These are phyloP conservation scores for Troides aeacus DNA, from an alignment of 2,888 invertebrate species.

Conservation along the genomic window DNA sequence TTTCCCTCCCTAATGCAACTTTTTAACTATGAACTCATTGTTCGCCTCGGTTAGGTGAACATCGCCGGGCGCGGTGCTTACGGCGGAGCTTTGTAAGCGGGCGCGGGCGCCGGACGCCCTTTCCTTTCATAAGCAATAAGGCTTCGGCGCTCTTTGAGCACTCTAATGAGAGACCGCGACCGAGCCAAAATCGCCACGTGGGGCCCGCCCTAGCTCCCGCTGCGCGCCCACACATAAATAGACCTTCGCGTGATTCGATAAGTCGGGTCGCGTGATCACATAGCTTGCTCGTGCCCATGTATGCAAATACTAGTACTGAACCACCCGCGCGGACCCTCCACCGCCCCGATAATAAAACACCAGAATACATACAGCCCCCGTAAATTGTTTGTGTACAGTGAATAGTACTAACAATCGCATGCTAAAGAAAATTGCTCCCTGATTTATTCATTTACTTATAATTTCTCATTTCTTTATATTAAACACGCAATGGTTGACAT, in stretches of 20 bases:
- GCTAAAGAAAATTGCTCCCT: slow-evolving; percentile 30
- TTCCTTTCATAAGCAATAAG: slow-evolving; percentile 25
- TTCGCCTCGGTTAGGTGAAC: too few species aligned
- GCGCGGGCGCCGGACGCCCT: slow-evolving; percentile 5
- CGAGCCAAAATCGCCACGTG: slow-evolving; percentile 14
- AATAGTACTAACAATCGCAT: slow-evolving; percentile 28
- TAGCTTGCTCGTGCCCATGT: slow-evolving; percentile 31
- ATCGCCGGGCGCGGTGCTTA: neutral
- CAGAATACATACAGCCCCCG: slow-evolving; percentile 23
- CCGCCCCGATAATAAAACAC: slow-evolving; percentile 15
- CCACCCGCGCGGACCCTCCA: slow-evolving; percentile 29
- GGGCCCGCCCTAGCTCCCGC: slow-evolving; percentile 16
- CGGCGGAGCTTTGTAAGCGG: slow-evolving; percentile 13
- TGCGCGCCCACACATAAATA: slow-evolving; percentile 27
- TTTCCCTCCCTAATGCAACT: too few species aligned
- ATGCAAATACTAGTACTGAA: slow-evolving; percentile 32
- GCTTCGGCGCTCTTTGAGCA: slow-evolving; percentile 23
- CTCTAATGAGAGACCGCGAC: slow-evolving; percentile 28
- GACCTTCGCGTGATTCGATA: slow-evolving; percentile 27
- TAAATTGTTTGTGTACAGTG: slow-evolving; percentile 26
- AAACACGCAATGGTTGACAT: slow-evolving; percentile 31
- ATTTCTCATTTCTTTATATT: slow-evolving; percentile 23
- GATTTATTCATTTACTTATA: slow-evolving; percentile 30
- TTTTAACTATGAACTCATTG: too few species aligned
- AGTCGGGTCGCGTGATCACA: slow-evolving; percentile 24